These are phyloP conservation scores for Lathamus discolor DNA, from an alignment of 2,113 vertebrate genomes.

Conservation along the genomic window DNA sequence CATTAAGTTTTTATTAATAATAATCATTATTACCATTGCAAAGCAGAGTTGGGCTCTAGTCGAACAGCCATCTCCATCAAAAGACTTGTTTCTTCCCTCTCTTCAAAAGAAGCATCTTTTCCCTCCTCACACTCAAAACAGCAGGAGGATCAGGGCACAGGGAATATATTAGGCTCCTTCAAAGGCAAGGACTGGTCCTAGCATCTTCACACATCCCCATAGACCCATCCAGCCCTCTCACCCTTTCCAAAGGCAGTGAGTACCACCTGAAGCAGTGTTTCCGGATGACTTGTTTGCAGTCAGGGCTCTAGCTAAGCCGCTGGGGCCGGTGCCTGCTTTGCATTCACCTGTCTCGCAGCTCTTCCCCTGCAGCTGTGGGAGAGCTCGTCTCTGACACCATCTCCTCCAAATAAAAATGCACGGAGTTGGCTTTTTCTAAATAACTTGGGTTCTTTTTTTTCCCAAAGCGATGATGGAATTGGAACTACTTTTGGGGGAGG, in stretches of 20 bases:
- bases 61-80: fast-evolving
- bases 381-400: not conserved
- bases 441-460: not conserved
- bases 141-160: not conserved
- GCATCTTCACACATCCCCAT: fast-evolving
- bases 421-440: constrained; percentile 41
- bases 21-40: not conserved
- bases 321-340: not conserved
- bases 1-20: not conserved
- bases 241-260: not conserved
- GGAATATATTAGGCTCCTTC: not conserved
- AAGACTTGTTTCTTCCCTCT: not conserved
- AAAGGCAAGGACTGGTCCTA: not conserved
- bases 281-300: not conserved
- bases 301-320: not conserved
- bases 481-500: not conserved
- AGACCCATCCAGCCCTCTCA: not conserved
- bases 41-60: not conserved
- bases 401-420: constrained; percentile 50
- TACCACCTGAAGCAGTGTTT: not conserved
- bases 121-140: not conserved
- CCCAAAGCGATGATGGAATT: not conserved
- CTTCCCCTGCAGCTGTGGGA: not conserved
- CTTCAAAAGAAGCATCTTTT: not conserved
- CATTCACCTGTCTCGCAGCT: not conserved